Percentiles rank a stretch among this genome's conserved stretches.
Evolutionary conservation across 2,113 vertebrate species (phyloP).

Genomic region (Podiceps cristatus): DNA sequence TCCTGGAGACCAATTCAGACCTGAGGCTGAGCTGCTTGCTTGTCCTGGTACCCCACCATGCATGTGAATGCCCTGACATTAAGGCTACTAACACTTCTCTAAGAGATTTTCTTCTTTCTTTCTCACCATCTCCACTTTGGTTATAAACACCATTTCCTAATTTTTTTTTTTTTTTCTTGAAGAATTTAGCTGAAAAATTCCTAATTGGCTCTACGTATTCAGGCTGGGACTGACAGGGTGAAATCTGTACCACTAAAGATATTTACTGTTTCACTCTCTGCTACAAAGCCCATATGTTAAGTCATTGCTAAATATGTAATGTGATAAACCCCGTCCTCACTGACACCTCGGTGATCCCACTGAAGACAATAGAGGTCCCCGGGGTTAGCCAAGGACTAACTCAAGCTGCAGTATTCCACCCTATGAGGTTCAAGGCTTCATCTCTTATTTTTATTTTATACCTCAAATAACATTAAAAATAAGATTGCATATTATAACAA

Average conservation of each 20-base stretch:
- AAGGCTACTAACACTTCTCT: background rate
- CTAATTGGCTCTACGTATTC: background rate
- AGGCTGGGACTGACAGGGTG: background rate
- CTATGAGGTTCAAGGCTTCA: background rate
- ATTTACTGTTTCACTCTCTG: background rate
- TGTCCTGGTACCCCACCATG: rapidly evolving
- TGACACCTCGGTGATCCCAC: background rate
- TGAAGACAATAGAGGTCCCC: background rate
- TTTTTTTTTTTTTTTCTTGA: background rate
- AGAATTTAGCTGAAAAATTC: background rate
- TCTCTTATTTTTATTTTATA: conserved; percentile 30
- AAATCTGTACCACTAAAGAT: background rate
- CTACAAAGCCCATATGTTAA: background rate
- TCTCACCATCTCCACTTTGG: background rate
- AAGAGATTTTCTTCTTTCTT: background rate
- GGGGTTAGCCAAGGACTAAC: background rate
- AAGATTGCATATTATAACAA: background rate
- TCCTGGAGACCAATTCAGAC: background rate
- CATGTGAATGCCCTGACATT: rapidly evolving
- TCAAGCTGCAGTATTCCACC: background rate
- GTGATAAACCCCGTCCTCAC: background rate
- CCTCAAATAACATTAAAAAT: conserved; percentile 37
- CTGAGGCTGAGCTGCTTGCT: background rate
- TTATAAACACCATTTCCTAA: background rate
- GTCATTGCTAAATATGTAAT: background rate